Evolutionary conservation across 1,140 invertebrate species (phyloP), one percentile per base, ranked within the genome.

Genomic region (Macrobrachium nipponense): DNA sequence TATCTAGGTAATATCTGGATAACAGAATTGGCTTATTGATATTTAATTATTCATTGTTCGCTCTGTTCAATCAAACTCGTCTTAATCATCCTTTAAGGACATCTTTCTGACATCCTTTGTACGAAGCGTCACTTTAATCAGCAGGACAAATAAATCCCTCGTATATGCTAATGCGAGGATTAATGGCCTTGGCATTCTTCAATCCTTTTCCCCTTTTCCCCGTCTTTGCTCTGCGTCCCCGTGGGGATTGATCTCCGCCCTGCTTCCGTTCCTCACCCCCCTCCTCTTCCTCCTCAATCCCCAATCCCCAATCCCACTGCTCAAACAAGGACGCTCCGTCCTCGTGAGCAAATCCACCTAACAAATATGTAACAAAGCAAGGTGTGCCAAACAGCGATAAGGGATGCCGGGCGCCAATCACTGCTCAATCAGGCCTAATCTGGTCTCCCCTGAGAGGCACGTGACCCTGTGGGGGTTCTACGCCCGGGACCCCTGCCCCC

Each of bases 401-500:
- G 66, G 59, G 51, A 44, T 23, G 80, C 44, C 15, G 58, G 82
- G 36, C 73, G 70, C 82, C 82, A 77, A 83, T 83, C 82, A 59
- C 72, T 83, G 61, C 82, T 44, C 82, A 83, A 83, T 83, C 82
- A 27, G 58, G 59, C 82, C 82, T 83, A 83, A 83, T 83, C 82
- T 61, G 18, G 68, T 27, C 59, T 72, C 72, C 82, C 82, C 14
- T n/a, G 82, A 36, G 68, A 20, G 36, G 18, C 82, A 83, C 82
- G 82, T 76, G 64, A 20, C 73, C 62, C 59, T 10, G 10, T 10
- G 10, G 20, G 78, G 60, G 36, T 14, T 44, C 78, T 12, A n/a
- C n/a, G n/a, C 15, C n/a, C 23, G 61, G 36, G 62, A 44, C 27
- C 23, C 51, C n/a, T n/a, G n/a, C n/a, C n/a, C n/a, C n/a, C n/a